phyloP scores from a whole-genome alignment of 2,888 invertebrate species.

The Pemphredon lugubris region DNA sequence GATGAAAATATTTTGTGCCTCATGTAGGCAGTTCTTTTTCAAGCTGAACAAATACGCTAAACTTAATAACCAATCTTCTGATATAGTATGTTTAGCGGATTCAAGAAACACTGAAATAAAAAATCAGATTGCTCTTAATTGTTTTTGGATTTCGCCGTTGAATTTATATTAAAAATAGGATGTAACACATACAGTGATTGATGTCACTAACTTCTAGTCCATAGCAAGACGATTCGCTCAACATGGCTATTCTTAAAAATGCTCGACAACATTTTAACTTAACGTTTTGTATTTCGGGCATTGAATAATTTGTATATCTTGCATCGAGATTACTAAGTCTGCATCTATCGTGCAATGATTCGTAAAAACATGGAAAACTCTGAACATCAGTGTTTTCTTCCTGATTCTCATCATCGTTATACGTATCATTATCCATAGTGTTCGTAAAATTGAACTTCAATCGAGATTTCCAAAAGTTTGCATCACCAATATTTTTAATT shows the following conservation, averaged over 20 bases:
- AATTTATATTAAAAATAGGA: not conserved
- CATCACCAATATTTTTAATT: slow-evolving; percentile 77
- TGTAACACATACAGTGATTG: slow-evolving; percentile 73
- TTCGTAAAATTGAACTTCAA: slow-evolving; percentile 69
- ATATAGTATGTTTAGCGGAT: slow-evolving; percentile 81
- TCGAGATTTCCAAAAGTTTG: slow-evolving; percentile 79
- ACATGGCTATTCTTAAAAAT: slow-evolving; percentile 76
- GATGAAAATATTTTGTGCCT: slow-evolving; percentile 66
- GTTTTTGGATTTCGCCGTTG: slow-evolving; percentile 10
- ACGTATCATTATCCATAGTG: slow-evolving; percentile 50
- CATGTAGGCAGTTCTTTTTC: slow-evolving; percentile 67
- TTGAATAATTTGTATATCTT: slow-evolving; percentile 77
- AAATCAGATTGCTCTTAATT: slow-evolving; percentile 3
- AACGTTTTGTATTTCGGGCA: slow-evolving; percentile 73
- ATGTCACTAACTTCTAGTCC: slow-evolving; percentile 75
- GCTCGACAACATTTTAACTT: slow-evolving; percentile 78
- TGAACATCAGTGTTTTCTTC: slow-evolving; percentile 62
- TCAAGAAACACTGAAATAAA: slow-evolving; percentile 81
- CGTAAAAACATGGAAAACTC: slow-evolving; percentile 80
- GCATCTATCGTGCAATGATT: slow-evolving; percentile 72
- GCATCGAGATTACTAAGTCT: slow-evolving; percentile 75
- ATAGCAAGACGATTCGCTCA: slow-evolving; percentile 78
- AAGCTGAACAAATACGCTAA: slow-evolving; percentile 82
- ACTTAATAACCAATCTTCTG: slow-evolving; percentile 82
- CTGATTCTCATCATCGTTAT: slow-evolving; percentile 46